Evolutionary conservation across 2,113 vertebrate species (phyloP).

Genomic region (Paramormyrops kingsleyae): DNA sequence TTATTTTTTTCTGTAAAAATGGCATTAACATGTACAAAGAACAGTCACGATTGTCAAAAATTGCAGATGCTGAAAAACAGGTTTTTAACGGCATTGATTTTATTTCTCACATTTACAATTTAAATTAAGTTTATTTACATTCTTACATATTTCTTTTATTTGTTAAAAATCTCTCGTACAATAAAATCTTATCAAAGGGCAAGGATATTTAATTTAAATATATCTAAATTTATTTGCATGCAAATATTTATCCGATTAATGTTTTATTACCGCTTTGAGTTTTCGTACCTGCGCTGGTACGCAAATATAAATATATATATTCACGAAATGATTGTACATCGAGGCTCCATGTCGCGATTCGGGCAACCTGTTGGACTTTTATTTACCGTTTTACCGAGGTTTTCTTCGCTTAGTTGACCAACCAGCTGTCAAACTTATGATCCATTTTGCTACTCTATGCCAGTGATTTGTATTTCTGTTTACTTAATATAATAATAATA

Average conservation of each 20-base stretch:
- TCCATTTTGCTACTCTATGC: background rate
- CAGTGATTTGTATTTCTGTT: background rate
- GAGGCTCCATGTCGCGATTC: background rate
- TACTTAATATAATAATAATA: background rate
- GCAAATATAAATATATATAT: background rate
- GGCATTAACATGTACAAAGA: background rate
- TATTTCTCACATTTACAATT: background rate
- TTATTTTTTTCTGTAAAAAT: background rate
- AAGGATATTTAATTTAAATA: background rate
- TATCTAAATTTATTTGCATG: background rate
- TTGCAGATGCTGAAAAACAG: background rate
- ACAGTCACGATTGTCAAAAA: background rate
- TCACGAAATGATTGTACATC: background rate
- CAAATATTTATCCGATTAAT: background rate
- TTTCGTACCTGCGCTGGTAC: background rate
- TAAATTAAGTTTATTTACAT: background rate
- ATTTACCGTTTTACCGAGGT: background rate
- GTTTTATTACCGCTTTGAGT: background rate
- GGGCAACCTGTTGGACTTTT: conserved; percentile 7
- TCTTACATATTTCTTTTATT: background rate
- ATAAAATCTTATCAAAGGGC: background rate
- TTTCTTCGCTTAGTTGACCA: background rate
- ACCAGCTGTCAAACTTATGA: background rate
- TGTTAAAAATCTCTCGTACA: background rate
- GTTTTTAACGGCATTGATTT: background rate